These are phyloP conservation scores for Hipparchia sbordonii DNA, from an alignment of 2,888 invertebrate species.

Conservation along the genomic window DNA sequence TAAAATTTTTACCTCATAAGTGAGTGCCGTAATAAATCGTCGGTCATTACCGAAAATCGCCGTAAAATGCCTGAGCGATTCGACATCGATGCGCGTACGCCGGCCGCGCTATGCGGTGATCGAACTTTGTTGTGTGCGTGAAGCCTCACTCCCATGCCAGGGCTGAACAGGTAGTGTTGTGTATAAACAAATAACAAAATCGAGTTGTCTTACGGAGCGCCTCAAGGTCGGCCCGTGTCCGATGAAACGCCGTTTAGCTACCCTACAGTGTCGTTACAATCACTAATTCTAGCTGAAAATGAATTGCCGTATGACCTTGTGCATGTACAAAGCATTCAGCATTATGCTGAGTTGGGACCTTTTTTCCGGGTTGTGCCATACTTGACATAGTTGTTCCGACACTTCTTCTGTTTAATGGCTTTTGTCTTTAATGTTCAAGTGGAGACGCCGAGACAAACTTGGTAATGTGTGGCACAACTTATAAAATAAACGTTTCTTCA, in stretches of 20 bases:
- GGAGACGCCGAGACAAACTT: too few species aligned
- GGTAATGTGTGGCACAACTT: too few species aligned
- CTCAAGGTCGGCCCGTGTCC: constrained; percentile 67
- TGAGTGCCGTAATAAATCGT: constrained; percentile 72
- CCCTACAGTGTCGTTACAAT: neutral
- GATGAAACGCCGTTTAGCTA: constrained; percentile 46
- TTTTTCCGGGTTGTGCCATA: too few species aligned
- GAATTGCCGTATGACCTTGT: too few species aligned
- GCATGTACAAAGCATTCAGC: too few species aligned
- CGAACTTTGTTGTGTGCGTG: constrained; percentile 41
- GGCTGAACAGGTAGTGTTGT: constrained; percentile 77
- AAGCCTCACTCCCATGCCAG: neutral
- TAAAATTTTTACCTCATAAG: constrained; percentile 54
- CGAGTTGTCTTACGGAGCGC: constrained; percentile 78
- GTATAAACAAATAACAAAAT: constrained; percentile 83
- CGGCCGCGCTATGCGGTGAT: constrained; percentile 38
- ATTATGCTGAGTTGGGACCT: too few species aligned
- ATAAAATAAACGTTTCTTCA: too few species aligned
- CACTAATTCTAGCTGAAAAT: too few species aligned
- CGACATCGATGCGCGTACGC: constrained; percentile 56
- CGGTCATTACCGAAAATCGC: constrained; percentile 77
- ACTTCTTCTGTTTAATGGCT: too few species aligned
- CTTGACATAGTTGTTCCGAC: too few species aligned
- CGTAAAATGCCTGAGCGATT: constrained; percentile 75
- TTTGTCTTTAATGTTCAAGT: too few species aligned